phyloP scores from a whole-genome alignment of 2,797 vertebrate species.

The Antrozous pallidus region DNA sequence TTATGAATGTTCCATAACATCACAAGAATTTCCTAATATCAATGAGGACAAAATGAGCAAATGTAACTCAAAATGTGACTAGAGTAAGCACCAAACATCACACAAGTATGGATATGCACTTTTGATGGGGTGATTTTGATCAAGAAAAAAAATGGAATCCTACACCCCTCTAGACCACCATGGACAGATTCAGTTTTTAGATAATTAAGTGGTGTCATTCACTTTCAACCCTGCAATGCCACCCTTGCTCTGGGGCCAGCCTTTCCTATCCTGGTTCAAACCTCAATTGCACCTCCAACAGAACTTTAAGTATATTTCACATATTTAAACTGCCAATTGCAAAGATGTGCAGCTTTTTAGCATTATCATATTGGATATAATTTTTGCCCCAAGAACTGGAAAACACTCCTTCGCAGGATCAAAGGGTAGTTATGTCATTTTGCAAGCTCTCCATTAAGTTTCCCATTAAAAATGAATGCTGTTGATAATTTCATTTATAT shows the following conservation, averaged over 20 bases:
- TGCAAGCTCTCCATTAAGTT: conserved; percentile 54
- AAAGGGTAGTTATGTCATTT: conserved; percentile 36
- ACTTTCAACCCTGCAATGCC: not conserved
- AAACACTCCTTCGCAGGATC: conserved; percentile 53
- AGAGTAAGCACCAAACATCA: rapidly evolving
- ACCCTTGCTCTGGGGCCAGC: not conserved
- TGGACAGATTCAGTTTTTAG: not conserved
- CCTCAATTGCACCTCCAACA: not conserved
- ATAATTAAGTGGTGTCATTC: not conserved
- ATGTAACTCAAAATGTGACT: rapidly evolving
- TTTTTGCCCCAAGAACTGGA: conserved; percentile 43
- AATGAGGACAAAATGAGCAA: rapidly evolving
- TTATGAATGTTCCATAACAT: rapidly evolving
- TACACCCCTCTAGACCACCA: rapidly evolving
- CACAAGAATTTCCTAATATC: rapidly evolving
- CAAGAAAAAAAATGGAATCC: not conserved
- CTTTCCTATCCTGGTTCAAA: not conserved
- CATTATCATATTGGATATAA: not conserved
- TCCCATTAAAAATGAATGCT: conserved; percentile 66
- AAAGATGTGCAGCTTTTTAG: not conserved
- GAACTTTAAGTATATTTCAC: not conserved
- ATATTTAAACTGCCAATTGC: not conserved
- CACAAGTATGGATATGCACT: rapidly evolving
- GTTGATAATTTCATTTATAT: conserved; percentile 68
- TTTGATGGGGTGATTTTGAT: rapidly evolving